Evolutionary conservation across 2,888 invertebrate genomes (phyloP), one percentile per base, ranked within the genome.

Genomic region (Pristionchus arcanus): DNA sequence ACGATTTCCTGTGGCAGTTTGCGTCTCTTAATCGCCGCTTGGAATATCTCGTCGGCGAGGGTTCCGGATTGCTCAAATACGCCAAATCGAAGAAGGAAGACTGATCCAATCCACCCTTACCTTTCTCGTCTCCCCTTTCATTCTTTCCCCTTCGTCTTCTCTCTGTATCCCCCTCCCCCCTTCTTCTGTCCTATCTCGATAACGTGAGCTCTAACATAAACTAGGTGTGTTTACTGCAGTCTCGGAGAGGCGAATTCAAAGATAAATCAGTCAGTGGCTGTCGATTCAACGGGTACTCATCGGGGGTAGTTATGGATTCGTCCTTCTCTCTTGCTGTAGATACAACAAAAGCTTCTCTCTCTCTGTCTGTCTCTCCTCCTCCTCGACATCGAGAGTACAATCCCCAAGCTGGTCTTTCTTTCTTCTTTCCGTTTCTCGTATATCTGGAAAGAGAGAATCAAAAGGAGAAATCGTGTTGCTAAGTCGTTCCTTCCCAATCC

Each of bases 1-100:
- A 87, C 87, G 87, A 90, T 66, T 90, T 90, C 87, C 90, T 90
- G 25, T 90, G 87, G 87, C 74, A 87, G 25, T 90, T 90, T 83
- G 81, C 81, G 1, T 28, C 77, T 25, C 87, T 90, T 25, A 90
- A 90, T 49, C 59, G 66, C 53, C 86, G 77, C 7, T 87, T 90
- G 21, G 83, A 87, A 16, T 90, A 90, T 63, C 66, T 90, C 53
- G 83, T 87, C 13, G 90, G 90, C 37, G 90, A 86, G 42, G 90
- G 90, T n/a, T 86, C 87, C 25, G 90, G 90, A 59, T 63, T 66
- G 31, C 87, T 90, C 34, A 49, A 28, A 28, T 89, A 89, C 83
- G 89, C 89, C 4, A 81, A 63, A 37, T 49, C 87, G 16, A 88
- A 88, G 74, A 63, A 37, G 59, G 84, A 85, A 34, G 84, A 85